phyloP scores from a whole-genome alignment of 1,140 invertebrate species.

The Mamestra configurata region DNA sequence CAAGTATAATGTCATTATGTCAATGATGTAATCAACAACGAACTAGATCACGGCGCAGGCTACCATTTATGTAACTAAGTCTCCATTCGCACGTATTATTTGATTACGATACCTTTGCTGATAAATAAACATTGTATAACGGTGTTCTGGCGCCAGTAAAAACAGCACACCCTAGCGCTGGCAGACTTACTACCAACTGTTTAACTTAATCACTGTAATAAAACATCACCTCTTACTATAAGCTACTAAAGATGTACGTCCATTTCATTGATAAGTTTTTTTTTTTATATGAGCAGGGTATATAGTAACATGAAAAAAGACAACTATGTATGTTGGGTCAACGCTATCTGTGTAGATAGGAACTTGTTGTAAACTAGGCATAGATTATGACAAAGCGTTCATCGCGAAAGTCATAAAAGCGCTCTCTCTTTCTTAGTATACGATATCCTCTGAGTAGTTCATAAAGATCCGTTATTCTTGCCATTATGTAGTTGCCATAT shows the following conservation, averaged over 20 bases:
- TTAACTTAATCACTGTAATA: too few relatives aligned
- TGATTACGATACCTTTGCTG: background rate
- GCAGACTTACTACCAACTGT: background rate
- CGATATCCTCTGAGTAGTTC: slow-evolving; percentile 30
- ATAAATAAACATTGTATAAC: slow-evolving; percentile 15
- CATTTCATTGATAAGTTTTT: too few relatives aligned
- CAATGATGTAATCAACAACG: background rate
- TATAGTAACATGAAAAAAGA: too few relatives aligned
- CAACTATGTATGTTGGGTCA: background rate
- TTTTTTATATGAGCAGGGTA: too few relatives aligned
- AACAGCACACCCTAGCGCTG: background rate
- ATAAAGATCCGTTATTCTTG: slow-evolving; percentile 40
- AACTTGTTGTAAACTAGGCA: background rate
- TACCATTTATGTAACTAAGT: slow-evolving; percentile 21
- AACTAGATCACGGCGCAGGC: slow-evolving; percentile 2
- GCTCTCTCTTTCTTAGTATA: slow-evolving; percentile 35
- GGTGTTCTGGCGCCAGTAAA: background rate
- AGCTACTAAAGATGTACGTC: too few relatives aligned
- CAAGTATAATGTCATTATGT: background rate
- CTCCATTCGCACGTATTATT: slow-evolving; percentile 20
- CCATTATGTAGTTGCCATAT: slow-evolving; percentile 12
- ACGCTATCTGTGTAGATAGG: background rate
- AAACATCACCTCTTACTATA: too few relatives aligned
- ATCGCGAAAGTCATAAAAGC: slow-evolving; percentile 44
- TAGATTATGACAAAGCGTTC: slow-evolving; percentile 26